phyloP scores from a whole-genome alignment of 2,113 vertebrate species.

The Caranx melampygus region DNA sequence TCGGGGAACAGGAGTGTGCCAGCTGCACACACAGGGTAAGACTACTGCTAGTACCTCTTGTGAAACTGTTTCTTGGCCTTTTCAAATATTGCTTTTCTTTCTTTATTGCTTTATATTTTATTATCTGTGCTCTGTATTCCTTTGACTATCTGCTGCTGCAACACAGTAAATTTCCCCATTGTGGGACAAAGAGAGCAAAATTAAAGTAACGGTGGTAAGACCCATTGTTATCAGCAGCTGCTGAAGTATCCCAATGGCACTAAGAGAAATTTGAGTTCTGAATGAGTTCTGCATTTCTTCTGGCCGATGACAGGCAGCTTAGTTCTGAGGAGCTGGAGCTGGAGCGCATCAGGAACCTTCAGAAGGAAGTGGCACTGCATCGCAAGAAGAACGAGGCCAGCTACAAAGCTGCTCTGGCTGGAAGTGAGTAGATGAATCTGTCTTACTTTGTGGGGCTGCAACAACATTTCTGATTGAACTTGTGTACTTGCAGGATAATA shows the following conservation, averaged over 20 bases:
- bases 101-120: too few relatives aligned
- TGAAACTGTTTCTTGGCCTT: neutral
- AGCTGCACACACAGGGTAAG: slow-evolving; percentile 56
- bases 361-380: slow-evolving; percentile 89
- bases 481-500: neutral
- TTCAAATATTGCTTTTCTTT: too few relatives aligned
- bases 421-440: slow-evolving; percentile 79
- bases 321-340: slow-evolving; percentile 91
- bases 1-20: too few relatives aligned
- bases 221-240: too few relatives aligned
- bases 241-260: neutral
- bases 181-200: too few relatives aligned
- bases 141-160: too few relatives aligned
- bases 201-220: too few relatives aligned
- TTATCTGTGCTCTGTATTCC: too few relatives aligned
- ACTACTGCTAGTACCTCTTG: neutral
- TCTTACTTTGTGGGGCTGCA: neutral
- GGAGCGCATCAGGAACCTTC: slow-evolving; percentile 88
- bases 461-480: too few relatives aligned
- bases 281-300: neutral
- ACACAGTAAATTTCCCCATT: too few relatives aligned
- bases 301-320: slow-evolving; percentile 66
- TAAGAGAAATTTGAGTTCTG: neutral
- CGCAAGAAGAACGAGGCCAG: slow-evolving; percentile 90
- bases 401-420: slow-evolving; percentile 90